Conservation (phyloP, 2,113 vertebrate genomes). For the Diadophis punctatus region DNA sequence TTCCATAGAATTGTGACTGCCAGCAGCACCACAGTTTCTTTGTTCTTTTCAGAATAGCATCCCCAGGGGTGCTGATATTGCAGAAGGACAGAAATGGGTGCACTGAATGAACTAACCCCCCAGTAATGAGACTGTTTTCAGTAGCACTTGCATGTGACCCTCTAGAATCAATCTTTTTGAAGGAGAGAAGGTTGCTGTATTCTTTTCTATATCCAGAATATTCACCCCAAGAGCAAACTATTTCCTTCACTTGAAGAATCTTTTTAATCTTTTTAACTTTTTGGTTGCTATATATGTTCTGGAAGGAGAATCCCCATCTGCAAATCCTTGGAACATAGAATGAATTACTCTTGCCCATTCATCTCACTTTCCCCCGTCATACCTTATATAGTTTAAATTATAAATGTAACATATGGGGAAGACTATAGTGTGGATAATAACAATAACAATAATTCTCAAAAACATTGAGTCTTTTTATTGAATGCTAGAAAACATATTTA, state of each 20-base stretch:
- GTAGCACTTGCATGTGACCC: neutral
- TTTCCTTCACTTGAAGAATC: no score
- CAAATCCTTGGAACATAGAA: neutral
- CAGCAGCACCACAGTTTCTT: neutral
- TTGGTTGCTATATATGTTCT: neutral
- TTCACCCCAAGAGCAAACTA: neutral
- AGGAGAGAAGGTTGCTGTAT: accelerated
- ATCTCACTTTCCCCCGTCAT: neutral
- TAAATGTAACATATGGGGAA: neutral
- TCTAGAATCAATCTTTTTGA: neutral
- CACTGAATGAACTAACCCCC: neutral
- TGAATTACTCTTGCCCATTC: neutral
- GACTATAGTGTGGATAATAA: neutral
- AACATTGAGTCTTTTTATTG: neutral
- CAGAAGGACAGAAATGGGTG: neutral
- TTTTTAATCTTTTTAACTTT: neutral
- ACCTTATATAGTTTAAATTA: neutral
- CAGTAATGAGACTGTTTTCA: neutral
- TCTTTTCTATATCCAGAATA: neutral
- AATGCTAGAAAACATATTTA: neutral
- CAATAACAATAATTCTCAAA: neutral
- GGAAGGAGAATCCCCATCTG: neutral
- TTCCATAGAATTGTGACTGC: neutral
- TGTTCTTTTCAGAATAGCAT: neutral
- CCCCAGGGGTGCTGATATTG: neutral